A percentile compares a stretch with the other conserved stretches of the same genome.
Evolutionary conservation across 2,113 vertebrate species (phyloP).

Genomic region (Pachypanchax playfairii): DNA sequence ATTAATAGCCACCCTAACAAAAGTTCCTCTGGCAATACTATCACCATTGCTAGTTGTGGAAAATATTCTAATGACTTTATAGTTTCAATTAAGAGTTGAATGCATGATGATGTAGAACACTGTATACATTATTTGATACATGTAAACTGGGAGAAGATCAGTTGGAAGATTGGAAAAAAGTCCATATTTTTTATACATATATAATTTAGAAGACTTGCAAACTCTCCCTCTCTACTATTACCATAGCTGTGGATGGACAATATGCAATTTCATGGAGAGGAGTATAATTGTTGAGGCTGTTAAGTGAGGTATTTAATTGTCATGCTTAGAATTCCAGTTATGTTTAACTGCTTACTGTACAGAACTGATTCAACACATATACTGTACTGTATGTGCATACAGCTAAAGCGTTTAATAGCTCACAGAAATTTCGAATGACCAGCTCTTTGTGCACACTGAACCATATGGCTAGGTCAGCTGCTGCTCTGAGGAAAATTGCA

Average conservation of each 20-base stretch:
- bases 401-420: neutral
- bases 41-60: no score
- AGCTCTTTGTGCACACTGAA: slow-evolving; percentile 8
- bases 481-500: slow-evolving; percentile 62
- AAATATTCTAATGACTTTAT: no score
- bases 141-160: neutral
- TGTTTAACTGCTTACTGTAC: neutral
- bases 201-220: slow-evolving; percentile 1
- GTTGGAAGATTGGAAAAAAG: neutral
- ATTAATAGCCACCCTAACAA: no score
- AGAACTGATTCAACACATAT: neutral
- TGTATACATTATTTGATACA: neutral
- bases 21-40: no score
- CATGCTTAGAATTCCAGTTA: neutral
- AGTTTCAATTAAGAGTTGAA: no score
- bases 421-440: slow-evolving; percentile 9
- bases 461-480: slow-evolving; percentile 41
- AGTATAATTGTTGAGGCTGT: neutral
- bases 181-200: slow-evolving; percentile 6
- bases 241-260: neutral
- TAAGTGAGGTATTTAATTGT: neutral
- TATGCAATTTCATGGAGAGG: neutral
- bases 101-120: neutral
- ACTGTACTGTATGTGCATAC: no score
- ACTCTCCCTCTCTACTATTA: neutral